Evolutionary conservation across 2,888 invertebrate genomes (phyloP), one percentile per base, ranked within the genome.

Genomic region (Vannuccia rotundouncinata): DNA sequence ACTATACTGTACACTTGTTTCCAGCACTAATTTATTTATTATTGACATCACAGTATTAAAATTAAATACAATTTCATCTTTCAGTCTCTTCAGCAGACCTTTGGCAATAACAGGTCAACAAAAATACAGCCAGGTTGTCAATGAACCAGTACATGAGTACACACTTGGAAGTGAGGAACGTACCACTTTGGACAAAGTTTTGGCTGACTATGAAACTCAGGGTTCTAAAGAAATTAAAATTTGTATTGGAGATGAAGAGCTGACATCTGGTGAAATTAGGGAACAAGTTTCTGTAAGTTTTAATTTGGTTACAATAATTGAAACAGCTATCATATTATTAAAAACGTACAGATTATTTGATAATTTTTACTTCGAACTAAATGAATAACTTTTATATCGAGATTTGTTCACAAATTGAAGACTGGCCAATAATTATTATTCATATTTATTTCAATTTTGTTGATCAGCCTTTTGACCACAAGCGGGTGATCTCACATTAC

Each of bases 151-250:
- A 25, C 59, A 59, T 27, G 60, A 79, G 2, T 78, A 78, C 27
- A 78, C 59, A 25, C 60, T 17, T 25, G 78, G 73, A 1, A 78
- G 60, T 2, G 60, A 25, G 2, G 78, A 78, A 78, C 78, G 78
- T 28, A 29, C 25, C 1, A 66, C 45, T 27, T 66, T 78, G 29
- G 78, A 78, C 31, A 75, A 73, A 5, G 93, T 99, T 86, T 92
- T 97, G n/a, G 94, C 99, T 86, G 98, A 95, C n/a, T 92, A 93
- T 83, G 91, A 97, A 88, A 92, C 92, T 86, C 92, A 93, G 2
- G 25, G 31, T 28, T 25, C 28, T n/a, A 31, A 79, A 45, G 22
- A 80, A n/a, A 22, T 31, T 28, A 66, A 17, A 5, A 93, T 99
- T 86, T 92, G 97, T n/a, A 94, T 99, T 86, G 98, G 96, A n/a